A percentile compares a stretch with the other conserved stretches of the same genome.
phyloP scores from a whole-genome alignment of 2,113 vertebrate species.

The Sminthopsis crassicaudata region DNA sequence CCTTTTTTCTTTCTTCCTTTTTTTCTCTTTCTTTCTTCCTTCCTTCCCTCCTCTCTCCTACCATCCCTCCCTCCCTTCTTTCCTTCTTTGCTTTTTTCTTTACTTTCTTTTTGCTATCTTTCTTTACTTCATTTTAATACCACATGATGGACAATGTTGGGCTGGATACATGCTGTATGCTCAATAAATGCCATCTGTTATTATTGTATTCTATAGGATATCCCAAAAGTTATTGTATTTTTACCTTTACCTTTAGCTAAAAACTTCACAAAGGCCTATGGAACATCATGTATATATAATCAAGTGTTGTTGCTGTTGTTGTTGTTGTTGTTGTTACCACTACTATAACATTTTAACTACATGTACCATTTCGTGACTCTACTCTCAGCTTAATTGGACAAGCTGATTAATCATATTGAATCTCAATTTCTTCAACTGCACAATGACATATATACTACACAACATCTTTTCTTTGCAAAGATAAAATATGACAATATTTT shows the following conservation, averaged over 20 bases:
- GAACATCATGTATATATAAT: background rate
- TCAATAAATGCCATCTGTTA: background rate
- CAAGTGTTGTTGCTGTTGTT: background rate
- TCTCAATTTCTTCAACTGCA: background rate
- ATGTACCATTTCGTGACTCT: background rate
- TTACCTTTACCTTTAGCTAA: background rate
- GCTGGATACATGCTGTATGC: background rate
- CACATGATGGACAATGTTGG: background rate
- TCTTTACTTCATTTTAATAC: background rate
- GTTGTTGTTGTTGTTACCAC: background rate
- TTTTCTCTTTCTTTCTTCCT: too few relatives aligned
- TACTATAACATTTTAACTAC: background rate
- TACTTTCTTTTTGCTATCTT: background rate
- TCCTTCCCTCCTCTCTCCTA: too few relatives aligned
- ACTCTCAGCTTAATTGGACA: background rate
- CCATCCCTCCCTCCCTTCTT: too few relatives aligned
- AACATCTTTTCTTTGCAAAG: background rate
- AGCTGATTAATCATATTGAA: background rate
- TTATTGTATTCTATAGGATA: background rate
- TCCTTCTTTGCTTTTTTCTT: background rate
- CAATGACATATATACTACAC: background rate
- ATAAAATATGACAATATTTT: background rate
- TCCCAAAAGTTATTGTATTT: background rate
- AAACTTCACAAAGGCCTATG: background rate
- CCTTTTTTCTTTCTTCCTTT: background rate